Conservation (phyloP, 2,888 invertebrate genomes). For the Sesia bembeciformis region DNA sequence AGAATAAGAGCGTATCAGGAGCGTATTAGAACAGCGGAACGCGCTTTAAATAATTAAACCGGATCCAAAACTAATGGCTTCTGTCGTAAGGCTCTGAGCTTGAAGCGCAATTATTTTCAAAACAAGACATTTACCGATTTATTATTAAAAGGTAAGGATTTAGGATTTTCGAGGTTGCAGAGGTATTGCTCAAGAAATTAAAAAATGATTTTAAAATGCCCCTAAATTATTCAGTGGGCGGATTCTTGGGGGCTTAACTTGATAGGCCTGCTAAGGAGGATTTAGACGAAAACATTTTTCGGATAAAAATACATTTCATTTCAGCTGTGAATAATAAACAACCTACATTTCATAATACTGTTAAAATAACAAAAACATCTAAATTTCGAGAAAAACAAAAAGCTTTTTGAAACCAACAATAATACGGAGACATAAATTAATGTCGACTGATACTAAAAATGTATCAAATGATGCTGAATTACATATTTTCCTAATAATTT, state of each 20-base stretch:
- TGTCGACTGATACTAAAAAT: no score
- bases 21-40: not conserved
- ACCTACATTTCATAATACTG: no score
- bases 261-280: slow-evolving; percentile 18
- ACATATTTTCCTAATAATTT: no score
- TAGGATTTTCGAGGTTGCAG: slow-evolving; percentile 19
- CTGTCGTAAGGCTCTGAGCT: not conserved
- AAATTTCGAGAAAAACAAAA: no score
- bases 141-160: slow-evolving; percentile 33
- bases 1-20: not conserved
- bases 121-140: slow-evolving; percentile 21
- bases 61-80: not conserved
- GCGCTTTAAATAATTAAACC: not conserved
- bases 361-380: no score
- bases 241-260: slow-evolving; percentile 31
- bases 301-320: not conserved
- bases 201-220: slow-evolving; percentile 39
- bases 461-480: no score
- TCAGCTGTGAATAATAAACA: no score
- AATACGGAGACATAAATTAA: no score
- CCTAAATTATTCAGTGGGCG: slow-evolving; percentile 39
- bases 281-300: slow-evolving; percentile 14
- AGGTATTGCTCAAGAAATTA: slow-evolving; percentile 20
- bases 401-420: no score
- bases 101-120: slow-evolving; percentile 6